Percentiles rank a stretch among this genome's conserved stretches.
These are phyloP conservation scores for Eledone cirrhosa DNA, from an alignment of 2,888 invertebrate species.

Conservation along the genomic window DNA sequence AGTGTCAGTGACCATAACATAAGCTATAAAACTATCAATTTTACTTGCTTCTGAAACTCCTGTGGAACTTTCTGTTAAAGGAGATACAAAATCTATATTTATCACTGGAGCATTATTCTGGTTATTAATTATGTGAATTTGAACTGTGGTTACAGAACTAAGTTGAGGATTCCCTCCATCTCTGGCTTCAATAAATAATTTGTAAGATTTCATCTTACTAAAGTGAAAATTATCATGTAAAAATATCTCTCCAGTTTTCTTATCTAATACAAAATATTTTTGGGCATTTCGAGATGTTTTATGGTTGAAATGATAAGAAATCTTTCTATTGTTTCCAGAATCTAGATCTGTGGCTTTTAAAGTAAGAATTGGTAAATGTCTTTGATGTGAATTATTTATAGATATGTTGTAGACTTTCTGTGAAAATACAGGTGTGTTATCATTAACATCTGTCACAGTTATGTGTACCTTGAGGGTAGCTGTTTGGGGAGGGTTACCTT, in stretches of 20 bases:
- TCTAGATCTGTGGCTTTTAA: not conserved
- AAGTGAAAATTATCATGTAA: not conserved
- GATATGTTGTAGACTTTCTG: not conserved
- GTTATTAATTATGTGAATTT: not conserved
- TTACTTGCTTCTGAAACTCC: too few relatives aligned
- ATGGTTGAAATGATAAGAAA: not conserved
- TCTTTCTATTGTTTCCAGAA: slow-evolving; percentile 13
- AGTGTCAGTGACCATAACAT: too few relatives aligned
- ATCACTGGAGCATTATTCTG: not conserved
- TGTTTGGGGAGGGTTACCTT: not conserved
- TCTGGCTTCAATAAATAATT: slow-evolving; percentile 9
- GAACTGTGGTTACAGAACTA: not conserved
- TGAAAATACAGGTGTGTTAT: slow-evolving; percentile 19
- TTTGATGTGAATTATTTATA: not conserved
- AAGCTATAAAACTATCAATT: too few relatives aligned
- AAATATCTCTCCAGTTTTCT: not conserved
- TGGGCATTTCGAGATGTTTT: not conserved
- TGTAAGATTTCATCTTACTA: not conserved
- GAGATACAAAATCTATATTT: too few relatives aligned
- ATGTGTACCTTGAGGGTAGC: not conserved
- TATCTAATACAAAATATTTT: not conserved
- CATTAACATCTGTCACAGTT: not conserved
- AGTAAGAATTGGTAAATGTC: not conserved
- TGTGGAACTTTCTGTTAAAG: too few relatives aligned
- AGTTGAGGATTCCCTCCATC: not conserved